These are phyloP conservation scores for Peucedramus taeniatus DNA, from an alignment of 2,113 vertebrate genomes.

Conservation along the genomic window DNA sequence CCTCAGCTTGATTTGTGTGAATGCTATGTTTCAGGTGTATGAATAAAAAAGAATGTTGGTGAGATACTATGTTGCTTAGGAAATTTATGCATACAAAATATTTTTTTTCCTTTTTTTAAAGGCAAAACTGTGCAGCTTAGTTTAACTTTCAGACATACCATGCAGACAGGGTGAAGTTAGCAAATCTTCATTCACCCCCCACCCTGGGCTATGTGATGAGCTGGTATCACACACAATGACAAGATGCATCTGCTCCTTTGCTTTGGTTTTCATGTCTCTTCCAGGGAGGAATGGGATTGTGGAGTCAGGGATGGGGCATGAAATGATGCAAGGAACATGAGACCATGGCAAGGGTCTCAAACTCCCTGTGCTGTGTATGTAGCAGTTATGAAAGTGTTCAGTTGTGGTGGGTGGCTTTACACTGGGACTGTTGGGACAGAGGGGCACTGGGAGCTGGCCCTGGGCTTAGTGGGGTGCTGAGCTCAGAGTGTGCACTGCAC, in stretches of 20 bases:
- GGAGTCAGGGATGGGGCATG: background rate
- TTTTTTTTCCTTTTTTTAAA: background rate
- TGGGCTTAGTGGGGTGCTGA: background rate
- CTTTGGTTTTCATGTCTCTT: background rate
- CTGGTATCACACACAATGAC: background rate
- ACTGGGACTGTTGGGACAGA: background rate
- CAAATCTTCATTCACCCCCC: no score
- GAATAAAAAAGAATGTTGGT: background rate
- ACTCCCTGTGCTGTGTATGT: fast-evolving
- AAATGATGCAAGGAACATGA: background rate
- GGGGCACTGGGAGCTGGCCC: background rate
- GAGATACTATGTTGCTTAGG: background rate
- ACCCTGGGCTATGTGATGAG: background rate
- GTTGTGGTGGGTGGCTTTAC: background rate
- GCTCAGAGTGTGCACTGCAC: background rate
- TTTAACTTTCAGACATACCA: background rate
- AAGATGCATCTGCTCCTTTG: background rate
- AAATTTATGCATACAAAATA: background rate
- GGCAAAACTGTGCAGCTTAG: background rate
- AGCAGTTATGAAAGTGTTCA: background rate
- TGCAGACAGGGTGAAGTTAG: background rate
- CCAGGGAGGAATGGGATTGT: background rate
- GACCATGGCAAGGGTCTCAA: background rate
- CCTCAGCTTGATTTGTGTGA: background rate
- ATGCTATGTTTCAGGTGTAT: background rate